A percentile compares a stretch with the other conserved stretches of the same genome.
Evolutionary conservation across 2,888 invertebrate species (phyloP).

Genomic region (Rhogogaster chlorosoma): DNA sequence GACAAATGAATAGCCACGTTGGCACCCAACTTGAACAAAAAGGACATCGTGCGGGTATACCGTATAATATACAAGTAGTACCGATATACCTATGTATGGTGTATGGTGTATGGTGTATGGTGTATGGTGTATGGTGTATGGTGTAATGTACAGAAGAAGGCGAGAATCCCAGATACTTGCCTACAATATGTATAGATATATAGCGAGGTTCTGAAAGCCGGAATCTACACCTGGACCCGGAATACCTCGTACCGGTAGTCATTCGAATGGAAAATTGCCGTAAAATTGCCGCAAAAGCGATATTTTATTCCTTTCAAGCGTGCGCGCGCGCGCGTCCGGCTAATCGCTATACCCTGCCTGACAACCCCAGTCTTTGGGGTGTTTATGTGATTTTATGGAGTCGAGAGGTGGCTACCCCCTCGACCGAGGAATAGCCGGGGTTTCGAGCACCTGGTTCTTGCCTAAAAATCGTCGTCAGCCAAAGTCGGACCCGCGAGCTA

Average conservation of each 20-base stretch:
- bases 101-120: background rate
- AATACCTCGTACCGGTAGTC: slow-evolving; percentile 57
- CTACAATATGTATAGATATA: slow-evolving; percentile 25
- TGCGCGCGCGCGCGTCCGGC: slow-evolving; percentile 39
- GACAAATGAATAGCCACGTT: slow-evolving; percentile 3
- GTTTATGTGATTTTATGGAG: slow-evolving; percentile 71
- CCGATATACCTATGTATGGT: too few relatives aligned
- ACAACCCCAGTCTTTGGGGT: slow-evolving; percentile 59
- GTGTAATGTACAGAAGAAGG: slow-evolving; percentile 12
- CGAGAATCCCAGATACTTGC: slow-evolving; percentile 54
- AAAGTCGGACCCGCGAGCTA: background rate
- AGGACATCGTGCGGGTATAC: slow-evolving; percentile 43
- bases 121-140: background rate
- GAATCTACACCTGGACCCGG: slow-evolving; percentile 24
- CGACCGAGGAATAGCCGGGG: background rate
- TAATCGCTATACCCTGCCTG: slow-evolving; percentile 7
- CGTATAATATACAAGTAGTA: slow-evolving; percentile 10
- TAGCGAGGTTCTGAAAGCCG: slow-evolving; percentile 47
- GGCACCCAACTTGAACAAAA: slow-evolving; percentile 10
- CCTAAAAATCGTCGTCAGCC: background rate
- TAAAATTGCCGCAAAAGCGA: slow-evolving; percentile 76
- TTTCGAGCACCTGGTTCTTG: slow-evolving; percentile 42
- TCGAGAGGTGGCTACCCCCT: slow-evolving; percentile 48
- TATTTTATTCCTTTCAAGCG: slow-evolving; percentile 73
- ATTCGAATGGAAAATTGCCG: slow-evolving; percentile 76